Conservation (phyloP, 2,113 vertebrate genomes). For the Genyomyrus donnyi region DNA sequence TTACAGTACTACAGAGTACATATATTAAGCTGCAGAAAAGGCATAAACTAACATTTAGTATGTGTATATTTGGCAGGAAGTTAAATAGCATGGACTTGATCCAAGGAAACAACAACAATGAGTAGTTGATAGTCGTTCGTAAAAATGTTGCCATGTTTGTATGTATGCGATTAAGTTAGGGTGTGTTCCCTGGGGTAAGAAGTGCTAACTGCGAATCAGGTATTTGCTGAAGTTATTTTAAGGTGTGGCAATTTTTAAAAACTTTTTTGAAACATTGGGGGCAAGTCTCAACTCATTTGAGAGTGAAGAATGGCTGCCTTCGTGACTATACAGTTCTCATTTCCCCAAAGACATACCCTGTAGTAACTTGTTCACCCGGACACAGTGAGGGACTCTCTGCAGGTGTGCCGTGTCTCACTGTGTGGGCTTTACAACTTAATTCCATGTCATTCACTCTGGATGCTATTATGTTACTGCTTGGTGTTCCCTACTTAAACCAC, state of each 20-base stretch:
- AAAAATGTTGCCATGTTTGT: background rate
- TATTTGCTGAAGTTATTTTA: slow-evolving; percentile 18
- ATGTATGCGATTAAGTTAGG: background rate
- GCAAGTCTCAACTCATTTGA: slow-evolving; percentile 22
- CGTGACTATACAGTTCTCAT: background rate
- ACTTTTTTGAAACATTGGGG: background rate
- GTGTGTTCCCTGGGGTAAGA: background rate
- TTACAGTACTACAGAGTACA: background rate
- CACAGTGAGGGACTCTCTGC: background rate
- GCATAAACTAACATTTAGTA: background rate
- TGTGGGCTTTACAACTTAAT: background rate
- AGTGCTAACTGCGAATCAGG: background rate
- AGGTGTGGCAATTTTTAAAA: slow-evolving; percentile 11
- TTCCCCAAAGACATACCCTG: background rate
- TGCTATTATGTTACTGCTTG: background rate
- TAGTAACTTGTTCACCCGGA: background rate
- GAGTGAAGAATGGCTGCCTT: background rate
- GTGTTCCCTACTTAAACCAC: background rate
- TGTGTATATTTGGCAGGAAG: background rate
- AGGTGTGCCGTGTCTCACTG: background rate
- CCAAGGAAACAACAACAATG: background rate
- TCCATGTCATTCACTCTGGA: background rate
- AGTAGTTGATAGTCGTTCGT: background rate
- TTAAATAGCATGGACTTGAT: background rate
- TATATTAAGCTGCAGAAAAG: background rate